Evolutionary conservation across 2,888 invertebrate genomes (phyloP), one percentile per base, ranked within the genome.

Genomic region (Serrognathus titanus): DNA sequence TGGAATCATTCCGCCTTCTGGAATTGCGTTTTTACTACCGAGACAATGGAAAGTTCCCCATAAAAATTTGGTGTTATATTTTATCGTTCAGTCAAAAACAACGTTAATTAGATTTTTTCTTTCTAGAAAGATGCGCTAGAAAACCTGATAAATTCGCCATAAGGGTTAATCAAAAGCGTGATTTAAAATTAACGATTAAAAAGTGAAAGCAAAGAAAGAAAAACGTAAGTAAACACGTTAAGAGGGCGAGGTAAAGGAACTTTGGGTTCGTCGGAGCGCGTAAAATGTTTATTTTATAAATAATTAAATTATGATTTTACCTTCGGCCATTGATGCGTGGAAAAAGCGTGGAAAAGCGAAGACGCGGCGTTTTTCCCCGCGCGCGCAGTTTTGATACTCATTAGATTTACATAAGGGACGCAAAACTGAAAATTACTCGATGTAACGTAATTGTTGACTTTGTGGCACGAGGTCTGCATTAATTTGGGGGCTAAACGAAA

Each of bases 401-500:
- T 49, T 13, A 49, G 49, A 49, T 49, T 49, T 49, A 49, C 49
- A 36, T 49, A 49, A 49, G 49, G 38, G 49, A 38, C 12, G 20
- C 43, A 10, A 43, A 43, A 43, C 43, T 53, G 53, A 39, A 48
- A 55, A 55, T 55, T 48, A 55, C 57, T 58, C 53, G 53, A 55
- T 60, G 64, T 65, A 61, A 61, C 62, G 64, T 65, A 66, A 66
- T 64, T 68, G 68, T 69, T 68, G 66, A 68, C 67, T 68, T 65
- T 67, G 63, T 62, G 68, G 58, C 64, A 64, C 69, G 62, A 65
- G 65, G 67, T 64, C 66, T 69, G 70, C 70, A 72, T 71, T 72
- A 72, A 71, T 72, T 69, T 68, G 59, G 60, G 62, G 63, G 70
- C 69, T 71, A 67, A 71, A 68, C 67, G 66, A 64, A 70, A 67